A percentile compares a stretch with the other conserved stretches of the same genome.
Conservation (phyloP, 2,113 vertebrate genomes). For the Percina caprodes region DNA sequence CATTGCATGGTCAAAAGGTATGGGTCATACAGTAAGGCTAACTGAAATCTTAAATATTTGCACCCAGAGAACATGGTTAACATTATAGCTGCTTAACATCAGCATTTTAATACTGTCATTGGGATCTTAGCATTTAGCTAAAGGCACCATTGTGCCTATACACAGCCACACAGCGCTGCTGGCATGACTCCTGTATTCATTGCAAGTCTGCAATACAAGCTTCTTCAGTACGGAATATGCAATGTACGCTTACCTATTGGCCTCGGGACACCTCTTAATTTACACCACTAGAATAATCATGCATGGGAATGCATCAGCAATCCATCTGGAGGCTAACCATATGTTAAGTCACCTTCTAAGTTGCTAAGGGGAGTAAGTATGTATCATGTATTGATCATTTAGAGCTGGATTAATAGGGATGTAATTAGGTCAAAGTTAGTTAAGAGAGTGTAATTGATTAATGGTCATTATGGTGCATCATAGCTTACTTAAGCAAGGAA, state of each 20-base stretch:
- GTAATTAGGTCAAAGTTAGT: neutral
- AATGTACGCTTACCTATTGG: neutral
- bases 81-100: neutral
- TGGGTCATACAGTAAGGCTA: slow-evolving; percentile 17
- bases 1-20: slow-evolving; percentile 35
- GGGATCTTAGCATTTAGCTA: neutral
- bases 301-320: neutral
- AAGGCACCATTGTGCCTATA: neutral
- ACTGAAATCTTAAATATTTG: slow-evolving; percentile 30
- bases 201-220: neutral
- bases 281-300: neutral
- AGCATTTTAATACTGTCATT: neutral
- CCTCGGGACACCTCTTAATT: neutral
- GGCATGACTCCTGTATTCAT: neutral
- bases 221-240: neutral
- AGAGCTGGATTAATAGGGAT: neutral
- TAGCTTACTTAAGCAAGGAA: neutral
- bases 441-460: neutral
- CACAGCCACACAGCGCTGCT: neutral
- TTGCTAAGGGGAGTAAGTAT: neutral
- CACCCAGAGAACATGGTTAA: neutral
- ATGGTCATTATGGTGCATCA: neutral
- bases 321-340: neutral
- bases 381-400: neutral
- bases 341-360: neutral